Evolutionary conservation across 2,888 invertebrate species (phyloP), one percentile per base, ranked within the genome.

Genomic region (Phragmatobia fuliginosa): DNA sequence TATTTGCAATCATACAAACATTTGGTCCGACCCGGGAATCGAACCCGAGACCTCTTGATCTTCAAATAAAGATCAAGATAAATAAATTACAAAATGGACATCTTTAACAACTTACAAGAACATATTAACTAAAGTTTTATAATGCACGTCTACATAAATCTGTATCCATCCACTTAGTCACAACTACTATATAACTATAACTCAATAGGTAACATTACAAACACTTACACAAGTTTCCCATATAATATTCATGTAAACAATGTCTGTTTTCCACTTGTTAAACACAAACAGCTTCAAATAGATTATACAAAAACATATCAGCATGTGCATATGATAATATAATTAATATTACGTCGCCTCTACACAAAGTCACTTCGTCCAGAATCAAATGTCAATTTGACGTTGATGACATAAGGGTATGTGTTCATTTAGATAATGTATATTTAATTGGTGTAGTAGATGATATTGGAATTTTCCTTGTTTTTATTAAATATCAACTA

Each of bases 231-330:
- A 56, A 28, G 52, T 28, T 28, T 25, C 28, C 6, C 14, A 25
- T 25, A 28, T 7, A 28, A 56, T 25, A 56, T 28, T 28, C 28
- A 7, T 56, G 56, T 16, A 16, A 56, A 56, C 25, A 56, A 25
- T 25, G 28, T 56, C 28, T 56, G 56, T 56, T 56, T 56, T 28
- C 14, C 28, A 56, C 56, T 28, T 16, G 0, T 28, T 52, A 4
- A 11, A 6, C 28, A 16, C 6, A 56, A 60, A 32, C 38, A 33
- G 25, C 16, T 16, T 28, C 62, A 38, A 41, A 10, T 62, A 6
- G 25, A 62, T 62, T 62, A 62, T 62, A 28, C 62, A 28, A 38
- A 62, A 41, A 33, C 28, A 62, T 38, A 28, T 62, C 62, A 16
- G 14, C 62, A 28, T 41, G 38, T 62, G 38, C 38, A 21, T 11